A percentile compares a stretch with the other conserved stretches of the same genome.
Conservation (phyloP, 2,113 vertebrate genomes). For the Sprattus sprattus region DNA sequence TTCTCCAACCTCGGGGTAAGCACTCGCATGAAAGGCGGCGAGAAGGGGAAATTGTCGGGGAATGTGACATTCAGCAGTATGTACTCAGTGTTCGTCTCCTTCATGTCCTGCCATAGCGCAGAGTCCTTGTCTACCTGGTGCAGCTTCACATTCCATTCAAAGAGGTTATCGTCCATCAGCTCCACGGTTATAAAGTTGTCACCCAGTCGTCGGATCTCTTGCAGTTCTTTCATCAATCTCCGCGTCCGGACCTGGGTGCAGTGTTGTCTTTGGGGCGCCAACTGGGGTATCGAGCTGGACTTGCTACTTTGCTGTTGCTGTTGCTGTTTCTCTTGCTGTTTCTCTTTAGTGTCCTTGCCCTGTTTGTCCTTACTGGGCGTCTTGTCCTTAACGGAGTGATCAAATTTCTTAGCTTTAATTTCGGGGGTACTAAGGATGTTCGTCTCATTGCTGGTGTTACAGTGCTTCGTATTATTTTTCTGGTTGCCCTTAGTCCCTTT, state of each 20-base stretch:
- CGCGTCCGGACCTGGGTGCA: conserved; percentile 96
- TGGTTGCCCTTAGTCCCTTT: conserved; percentile 84
- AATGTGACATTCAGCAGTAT: conserved; percentile 98
- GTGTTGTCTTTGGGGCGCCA: conserved; percentile 86
- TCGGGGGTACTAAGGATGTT: conserved; percentile 79
- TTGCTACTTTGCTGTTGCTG: conserved; percentile 58
- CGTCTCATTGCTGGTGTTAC: conserved; percentile 75
- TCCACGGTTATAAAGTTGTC: conserved; percentile 98
- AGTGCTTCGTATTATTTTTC: conserved; percentile 85
- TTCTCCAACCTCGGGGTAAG: conserved; percentile 96
- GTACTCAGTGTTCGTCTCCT: conserved; percentile 97
- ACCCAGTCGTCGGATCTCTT: conserved; percentile 94
- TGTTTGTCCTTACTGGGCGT: conserved; percentile 73
- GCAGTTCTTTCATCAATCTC: conserved; percentile 97
- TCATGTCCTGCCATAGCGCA: conserved; percentile 99
- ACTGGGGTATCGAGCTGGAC: conserved; percentile 73
- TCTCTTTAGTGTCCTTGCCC: conserved; percentile 76
- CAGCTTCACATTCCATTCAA: conserved; percentile 99
- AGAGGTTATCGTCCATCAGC: conserved; percentile 98
- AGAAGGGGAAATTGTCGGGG: conserved; percentile 98
- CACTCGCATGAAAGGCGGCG: conserved; percentile 97
- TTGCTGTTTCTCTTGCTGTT: conserved; percentile 39
- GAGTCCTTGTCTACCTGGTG: conserved; percentile 99
- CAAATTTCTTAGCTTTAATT: conserved; percentile 79
- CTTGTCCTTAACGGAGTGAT: conserved; percentile 78